Evolutionary conservation across 2,113 vertebrate genomes (phyloP), one percentile per base, ranked within the genome.

Genomic region (Xyliphius kryptos): DNA sequence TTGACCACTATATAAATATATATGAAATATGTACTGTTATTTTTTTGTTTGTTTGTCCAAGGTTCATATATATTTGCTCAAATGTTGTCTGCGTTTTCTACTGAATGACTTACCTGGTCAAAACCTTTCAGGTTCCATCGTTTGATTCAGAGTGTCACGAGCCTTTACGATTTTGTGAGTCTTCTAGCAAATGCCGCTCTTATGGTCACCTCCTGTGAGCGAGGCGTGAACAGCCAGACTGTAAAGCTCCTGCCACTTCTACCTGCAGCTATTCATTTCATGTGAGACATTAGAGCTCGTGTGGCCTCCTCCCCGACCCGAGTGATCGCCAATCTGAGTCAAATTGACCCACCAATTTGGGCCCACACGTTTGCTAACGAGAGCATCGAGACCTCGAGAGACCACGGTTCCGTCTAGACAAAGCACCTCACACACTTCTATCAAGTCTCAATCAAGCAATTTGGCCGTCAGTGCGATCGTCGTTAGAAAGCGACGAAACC

Each of bases 51-150:
- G 26, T 32, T 32, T 32, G 4, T 32, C 7, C 26, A 32, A 32
- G n/a, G n/a, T n/a, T n/a, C n/a, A n/a, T 32, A 32, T 60, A 41
- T 55, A 60, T 72, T 66, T 69, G 66, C 61, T 77, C 47, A 74
- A 81, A 48, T 81, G 83, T 80, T 32, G 26, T 86, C 20, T 90
- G n/a, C n/a, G n/a, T n/a, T n/a, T n/a, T n/a, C n/a, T n/a, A n/a
- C 77, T 90, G 89, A 90, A 91, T 86, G 85, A 90, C 89, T 89
- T 86, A 89, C 88, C 89, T 91, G 91, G 89, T 92, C 89, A 90
- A 89, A 92, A 91, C 89, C 87, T 93, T 93, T 89, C 91, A 91
- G 91, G 91, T 92, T 90, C 90, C 91, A 90, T 91, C 90, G 89
- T 91, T 92, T 92, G 90, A 89, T 94, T 93, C 89, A 91, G 90